Conservation (phyloP, 2,113 vertebrate genomes). For the Trogon melanurus region DNA sequence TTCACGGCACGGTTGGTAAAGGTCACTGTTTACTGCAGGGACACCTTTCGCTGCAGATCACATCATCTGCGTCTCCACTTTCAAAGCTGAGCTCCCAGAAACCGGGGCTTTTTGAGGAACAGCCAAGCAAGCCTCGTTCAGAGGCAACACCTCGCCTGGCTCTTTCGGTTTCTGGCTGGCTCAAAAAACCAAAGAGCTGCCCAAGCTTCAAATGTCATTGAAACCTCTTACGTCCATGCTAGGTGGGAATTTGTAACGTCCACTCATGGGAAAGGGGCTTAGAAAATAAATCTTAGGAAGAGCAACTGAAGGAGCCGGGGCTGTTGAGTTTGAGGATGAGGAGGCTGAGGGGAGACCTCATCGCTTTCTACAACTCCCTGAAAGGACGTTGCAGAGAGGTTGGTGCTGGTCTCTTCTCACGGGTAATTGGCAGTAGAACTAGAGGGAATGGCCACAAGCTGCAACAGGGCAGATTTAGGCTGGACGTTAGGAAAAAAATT, state of each 20-base stretch:
- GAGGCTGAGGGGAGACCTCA: too few relatives aligned
- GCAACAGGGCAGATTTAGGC: too few relatives aligned
- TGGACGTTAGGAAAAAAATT: too few relatives aligned
- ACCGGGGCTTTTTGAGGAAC: neutral
- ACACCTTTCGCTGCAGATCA: neutral
- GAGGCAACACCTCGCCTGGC: neutral
- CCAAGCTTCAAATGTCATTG: neutral
- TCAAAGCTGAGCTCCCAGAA: neutral
- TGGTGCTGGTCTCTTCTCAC: too few relatives aligned
- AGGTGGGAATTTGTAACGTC: accelerated
- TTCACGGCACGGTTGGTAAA: neutral
- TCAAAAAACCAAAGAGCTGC: neutral
- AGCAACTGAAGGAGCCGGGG: too few relatives aligned
- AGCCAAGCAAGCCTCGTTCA: neutral
- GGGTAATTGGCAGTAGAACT: too few relatives aligned
- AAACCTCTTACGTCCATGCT: neutral
- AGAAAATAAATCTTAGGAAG: too few relatives aligned
- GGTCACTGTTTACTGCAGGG: neutral
- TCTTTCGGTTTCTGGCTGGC: neutral
- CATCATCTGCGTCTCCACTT: neutral
- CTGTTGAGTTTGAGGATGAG: too few relatives aligned
- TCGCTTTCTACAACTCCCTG: too few relatives aligned
- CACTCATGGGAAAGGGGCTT: too few relatives aligned
- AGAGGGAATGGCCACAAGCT: too few relatives aligned
- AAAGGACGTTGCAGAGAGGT: too few relatives aligned